phyloP scores from a whole-genome alignment of 2,797 vertebrate genomes.

The Phrynocephalus forsythii region DNA sequence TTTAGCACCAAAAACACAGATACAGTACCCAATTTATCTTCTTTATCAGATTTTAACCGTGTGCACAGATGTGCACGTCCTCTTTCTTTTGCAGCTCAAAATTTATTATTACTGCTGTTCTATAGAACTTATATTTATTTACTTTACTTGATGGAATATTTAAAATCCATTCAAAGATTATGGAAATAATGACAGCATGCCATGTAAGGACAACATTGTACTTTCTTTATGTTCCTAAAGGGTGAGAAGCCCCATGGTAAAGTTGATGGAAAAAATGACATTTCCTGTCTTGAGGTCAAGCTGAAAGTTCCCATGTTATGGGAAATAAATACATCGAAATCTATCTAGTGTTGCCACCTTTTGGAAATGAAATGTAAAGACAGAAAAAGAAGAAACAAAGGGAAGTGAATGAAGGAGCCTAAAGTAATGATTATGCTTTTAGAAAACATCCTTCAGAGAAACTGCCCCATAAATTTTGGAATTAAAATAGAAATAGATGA shows the following conservation, averaged over 20 bases:
- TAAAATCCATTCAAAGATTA: constrained; percentile 49
- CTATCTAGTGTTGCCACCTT: constrained; percentile 40
- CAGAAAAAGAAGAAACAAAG: constrained; percentile 30
- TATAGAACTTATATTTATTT: constrained; percentile 46
- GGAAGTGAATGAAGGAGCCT: not conserved
- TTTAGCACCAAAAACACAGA: too few species aligned
- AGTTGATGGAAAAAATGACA: constrained; percentile 25
- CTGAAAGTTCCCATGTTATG: constrained; percentile 48
- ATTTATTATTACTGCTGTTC: constrained; percentile 33
- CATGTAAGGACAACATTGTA: constrained; percentile 3
- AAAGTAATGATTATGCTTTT: not conserved
- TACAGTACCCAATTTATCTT: constrained; percentile 24
- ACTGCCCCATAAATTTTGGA: not conserved
- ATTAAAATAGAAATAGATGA: not conserved
- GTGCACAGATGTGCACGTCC: constrained; percentile 19
- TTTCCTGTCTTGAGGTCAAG: constrained; percentile 60
- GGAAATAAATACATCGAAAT: constrained; percentile 63
- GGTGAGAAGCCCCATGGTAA: constrained; percentile 33
- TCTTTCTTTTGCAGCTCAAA: constrained; percentile 13
- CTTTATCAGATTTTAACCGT: not conserved
- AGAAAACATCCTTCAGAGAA: not conserved
- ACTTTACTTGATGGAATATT: constrained; percentile 33
- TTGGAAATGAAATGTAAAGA: constrained; percentile 51
- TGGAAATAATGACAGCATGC: constrained; percentile 34
- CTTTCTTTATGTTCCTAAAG: constrained; percentile 52